These are phyloP conservation scores for Toxotes jaculatrix DNA, from an alignment of 2,113 vertebrate genomes.

Conservation along the genomic window DNA sequence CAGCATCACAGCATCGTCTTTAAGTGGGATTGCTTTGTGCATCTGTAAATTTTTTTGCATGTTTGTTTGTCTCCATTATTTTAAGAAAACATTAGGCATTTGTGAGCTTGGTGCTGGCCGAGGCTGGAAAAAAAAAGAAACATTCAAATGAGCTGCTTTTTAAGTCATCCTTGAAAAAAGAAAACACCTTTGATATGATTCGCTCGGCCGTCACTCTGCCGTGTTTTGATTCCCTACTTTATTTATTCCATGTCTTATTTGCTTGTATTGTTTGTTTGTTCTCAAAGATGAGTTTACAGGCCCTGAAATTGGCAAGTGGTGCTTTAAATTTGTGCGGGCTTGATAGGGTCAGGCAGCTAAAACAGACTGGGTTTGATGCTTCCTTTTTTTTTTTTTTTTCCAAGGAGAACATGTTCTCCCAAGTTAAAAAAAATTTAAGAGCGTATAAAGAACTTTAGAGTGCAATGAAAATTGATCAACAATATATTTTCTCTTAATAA, in stretches of 20 bases:
- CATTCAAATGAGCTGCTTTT: slow-evolving; percentile 58
- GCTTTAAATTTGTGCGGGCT: slow-evolving; percentile 59
- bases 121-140: slow-evolving; percentile 33
- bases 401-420: background rate
- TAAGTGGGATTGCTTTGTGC: slow-evolving; percentile 57
- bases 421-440: background rate
- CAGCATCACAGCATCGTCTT: slow-evolving; percentile 43
- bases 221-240: slow-evolving; percentile 33
- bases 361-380: background rate
- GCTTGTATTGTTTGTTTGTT: slow-evolving; percentile 48
- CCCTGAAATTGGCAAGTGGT: slow-evolving; percentile 59
- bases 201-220: slow-evolving; percentile 28
- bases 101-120: slow-evolving; percentile 27
- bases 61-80: slow-evolving; percentile 33
- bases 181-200: slow-evolving; percentile 51
- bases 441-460: background rate
- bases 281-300: slow-evolving; percentile 42
- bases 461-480: too few relatives aligned
- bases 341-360: slow-evolving; percentile 55
- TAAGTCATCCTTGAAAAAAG: slow-evolving; percentile 35
- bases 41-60: slow-evolving; percentile 34
- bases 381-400: too few relatives aligned
- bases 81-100: slow-evolving; percentile 48
- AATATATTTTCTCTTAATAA: too few relatives aligned
- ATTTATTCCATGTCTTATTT: slow-evolving; percentile 51